A percentile compares a stretch with the other conserved stretches of the same genome.
phyloP scores from a whole-genome alignment of 1,140 invertebrate genomes.

The Drosophila ercepeae region DNA sequence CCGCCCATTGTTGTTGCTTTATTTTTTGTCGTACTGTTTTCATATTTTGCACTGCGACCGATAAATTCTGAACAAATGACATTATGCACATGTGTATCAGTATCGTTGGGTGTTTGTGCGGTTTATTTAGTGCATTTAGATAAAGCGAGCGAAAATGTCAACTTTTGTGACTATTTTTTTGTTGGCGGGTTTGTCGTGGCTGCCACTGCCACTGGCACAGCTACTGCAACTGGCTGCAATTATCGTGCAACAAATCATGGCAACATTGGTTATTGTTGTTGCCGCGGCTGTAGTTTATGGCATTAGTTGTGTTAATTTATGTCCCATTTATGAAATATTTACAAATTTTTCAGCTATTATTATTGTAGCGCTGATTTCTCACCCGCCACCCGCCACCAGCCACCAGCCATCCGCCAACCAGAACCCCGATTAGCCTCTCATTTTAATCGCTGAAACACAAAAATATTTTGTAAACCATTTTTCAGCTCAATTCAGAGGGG shows the following conservation, averaged over 20 bases:
- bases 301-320: slow-evolving; percentile 80
- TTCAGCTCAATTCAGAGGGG: slow-evolving; percentile 40
- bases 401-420: not conserved
- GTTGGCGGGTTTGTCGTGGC: slow-evolving; percentile 30
- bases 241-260: slow-evolving; percentile 77
- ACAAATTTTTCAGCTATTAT: slow-evolving; percentile 77
- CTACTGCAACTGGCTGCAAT: slow-evolving; percentile 64
- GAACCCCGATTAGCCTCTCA: slow-evolving; percentile 2
- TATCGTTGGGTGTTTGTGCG: slow-evolving; percentile 16
- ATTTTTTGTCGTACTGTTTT: slow-evolving; percentile 24
- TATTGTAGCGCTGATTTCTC: slow-evolving; percentile 34
- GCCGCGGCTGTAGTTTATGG: slow-evolving; percentile 47
- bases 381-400: not conserved
- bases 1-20: slow-evolving; percentile 27
- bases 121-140: slow-evolving; percentile 77
- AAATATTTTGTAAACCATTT: slow-evolving; percentile 58
- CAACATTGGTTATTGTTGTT: slow-evolving; percentile 49
- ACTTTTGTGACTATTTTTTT: slow-evolving; percentile 54
- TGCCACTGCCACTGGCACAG: slow-evolving; percentile 39
- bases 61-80: slow-evolving; percentile 70
- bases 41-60: slow-evolving; percentile 23
- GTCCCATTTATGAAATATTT: slow-evolving; percentile 79
- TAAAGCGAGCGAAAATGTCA: slow-evolving; percentile 75
- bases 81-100: slow-evolving; percentile 55
- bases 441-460: slow-evolving; percentile 49